Evolutionary conservation across 1,140 invertebrate genomes (phyloP), one percentile per base, ranked within the genome.

Genomic region (Macrotrachela quadricornifera): DNA sequence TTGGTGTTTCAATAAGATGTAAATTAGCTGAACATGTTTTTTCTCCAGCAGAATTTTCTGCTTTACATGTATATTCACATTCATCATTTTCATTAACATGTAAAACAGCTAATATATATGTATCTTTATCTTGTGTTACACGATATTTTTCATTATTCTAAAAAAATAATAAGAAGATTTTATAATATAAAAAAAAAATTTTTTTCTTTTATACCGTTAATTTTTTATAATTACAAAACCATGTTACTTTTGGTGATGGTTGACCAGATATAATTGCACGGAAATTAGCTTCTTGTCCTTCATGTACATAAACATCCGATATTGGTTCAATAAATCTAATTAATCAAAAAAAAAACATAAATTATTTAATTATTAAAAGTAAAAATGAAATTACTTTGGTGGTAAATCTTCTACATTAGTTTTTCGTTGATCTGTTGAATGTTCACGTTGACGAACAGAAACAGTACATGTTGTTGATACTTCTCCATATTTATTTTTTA

Each of bases 41-140:
- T 40, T 53, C 51, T n/a, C 51, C 51, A 10, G 40, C 46, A 15
- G 9, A n/a, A 43, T 53, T 53, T 11, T 14, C 44, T n/a, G 51
- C 51, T 18, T 41, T 53, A 42, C 51, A 53, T 10, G 51, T 47
- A 14, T 53, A 53, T 11, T 53, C 51, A 10, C 51, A 44, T 47
- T 53, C 51, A 36, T 53, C 51, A 17, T 47, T 47, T 10, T 14
- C 14, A 16, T 38, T 17, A 11, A 53, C 46, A 12, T 48, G 30
- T 43, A 46, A 46, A 39, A 53, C 37, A 0, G 46, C 15, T 12
- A 53, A 17, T 13, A 17, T 47, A 39, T 53, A 53, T 17, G 21
- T 1, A 15, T 53, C 51, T 46, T 12, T 36, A 3, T 16, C 44
- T 12, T 53, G 39, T 46, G 40, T 46, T 8, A 53, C 10, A 14